A percentile compares a stretch with the other conserved stretches of the same genome.
Evolutionary conservation across 2,113 vertebrate genomes (phyloP).

Genomic region (Daphoenositta chrysoptera): DNA sequence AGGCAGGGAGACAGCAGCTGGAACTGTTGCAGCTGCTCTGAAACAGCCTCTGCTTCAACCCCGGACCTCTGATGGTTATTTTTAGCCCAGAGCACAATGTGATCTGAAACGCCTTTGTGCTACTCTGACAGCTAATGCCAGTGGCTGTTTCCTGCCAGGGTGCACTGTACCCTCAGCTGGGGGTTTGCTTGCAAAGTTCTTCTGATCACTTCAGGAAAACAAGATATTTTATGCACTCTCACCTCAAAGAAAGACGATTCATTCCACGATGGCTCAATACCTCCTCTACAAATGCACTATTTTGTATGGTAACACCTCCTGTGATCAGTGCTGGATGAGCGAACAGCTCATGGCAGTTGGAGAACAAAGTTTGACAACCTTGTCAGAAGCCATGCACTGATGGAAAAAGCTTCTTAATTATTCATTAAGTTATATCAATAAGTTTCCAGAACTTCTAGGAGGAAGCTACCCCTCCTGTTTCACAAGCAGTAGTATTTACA

Average conservation of each 20-base stretch:
- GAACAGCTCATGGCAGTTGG: not conserved
- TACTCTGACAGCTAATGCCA: not conserved
- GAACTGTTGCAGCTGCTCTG: not conserved
- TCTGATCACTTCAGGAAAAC: not conserved
- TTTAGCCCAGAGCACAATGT: not conserved
- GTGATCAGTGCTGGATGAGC: not conserved
- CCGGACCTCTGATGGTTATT: not conserved
- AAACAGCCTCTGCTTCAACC: not conserved
- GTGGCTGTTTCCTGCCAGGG: not conserved
- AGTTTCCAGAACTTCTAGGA: not conserved
- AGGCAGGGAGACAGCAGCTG: not conserved
- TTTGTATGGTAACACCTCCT: not conserved
- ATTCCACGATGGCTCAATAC: not conserved
- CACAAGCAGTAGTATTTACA: not conserved
- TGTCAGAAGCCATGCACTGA: not conserved
- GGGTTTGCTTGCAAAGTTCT: not conserved
- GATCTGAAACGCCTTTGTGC: not conserved
- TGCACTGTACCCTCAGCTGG: not conserved
- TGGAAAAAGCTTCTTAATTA: not conserved
- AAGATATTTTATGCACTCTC: not conserved
- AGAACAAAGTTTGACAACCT: not conserved
- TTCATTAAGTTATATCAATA: not conserved
- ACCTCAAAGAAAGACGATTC: not conserved
- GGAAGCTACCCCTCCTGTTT: not conserved
- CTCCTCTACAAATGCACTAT: not conserved